Percentiles rank a stretch among this genome's conserved stretches.
phyloP scores from a whole-genome alignment of 2,113 vertebrate genomes.

The Micronycteris hirsuta region DNA sequence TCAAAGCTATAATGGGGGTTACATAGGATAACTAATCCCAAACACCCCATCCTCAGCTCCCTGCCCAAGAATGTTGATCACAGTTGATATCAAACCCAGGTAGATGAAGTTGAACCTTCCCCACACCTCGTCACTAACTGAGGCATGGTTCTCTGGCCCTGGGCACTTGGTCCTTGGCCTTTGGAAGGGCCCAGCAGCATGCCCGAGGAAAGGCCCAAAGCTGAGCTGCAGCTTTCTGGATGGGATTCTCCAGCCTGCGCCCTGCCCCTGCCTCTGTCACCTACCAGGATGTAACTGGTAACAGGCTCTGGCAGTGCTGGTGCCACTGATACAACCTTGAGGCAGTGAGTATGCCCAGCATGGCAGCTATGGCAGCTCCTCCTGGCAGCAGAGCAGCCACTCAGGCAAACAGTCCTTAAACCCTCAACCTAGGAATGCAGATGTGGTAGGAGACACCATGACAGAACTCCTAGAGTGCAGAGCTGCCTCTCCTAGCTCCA shows the following conservation, averaged over 20 bases:
- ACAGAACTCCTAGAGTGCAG: neutral
- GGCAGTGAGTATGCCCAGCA: constrained; percentile 70
- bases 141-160: neutral
- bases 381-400: neutral
- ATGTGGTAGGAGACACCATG: neutral
- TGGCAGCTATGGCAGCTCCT: constrained; percentile 67
- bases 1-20: neutral
- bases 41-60: neutral
- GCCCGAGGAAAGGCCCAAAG: constrained; percentile 34
- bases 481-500: neutral
- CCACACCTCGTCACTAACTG: rapidly evolving
- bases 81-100: neutral
- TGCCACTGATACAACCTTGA: constrained; percentile 77
- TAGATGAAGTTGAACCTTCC: neutral
- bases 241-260: neutral
- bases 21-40: neutral
- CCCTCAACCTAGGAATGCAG: neutral
- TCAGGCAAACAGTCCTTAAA: neutral
- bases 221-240: constrained; percentile 66
- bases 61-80: neutral
- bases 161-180: neutral
- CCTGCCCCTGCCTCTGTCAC: neutral
- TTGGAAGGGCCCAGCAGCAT: neutral
- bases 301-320: constrained; percentile 70
- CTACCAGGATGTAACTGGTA: neutral